Evolutionary conservation across 2,888 invertebrate species (phyloP).

Genomic region (Chirona hameri): DNA sequence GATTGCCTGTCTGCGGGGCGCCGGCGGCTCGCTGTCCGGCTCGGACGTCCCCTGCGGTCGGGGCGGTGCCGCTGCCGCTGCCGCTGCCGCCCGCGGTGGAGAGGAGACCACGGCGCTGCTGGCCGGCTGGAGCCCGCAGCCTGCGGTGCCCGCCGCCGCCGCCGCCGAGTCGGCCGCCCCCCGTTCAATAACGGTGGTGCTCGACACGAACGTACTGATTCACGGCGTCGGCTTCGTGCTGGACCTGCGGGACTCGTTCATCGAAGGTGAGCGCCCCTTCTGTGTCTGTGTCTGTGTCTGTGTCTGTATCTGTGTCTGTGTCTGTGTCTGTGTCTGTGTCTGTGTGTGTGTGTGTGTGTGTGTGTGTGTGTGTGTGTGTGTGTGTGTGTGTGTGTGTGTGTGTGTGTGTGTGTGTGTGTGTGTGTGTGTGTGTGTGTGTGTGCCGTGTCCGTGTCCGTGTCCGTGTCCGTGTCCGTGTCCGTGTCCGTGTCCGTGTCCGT

Average conservation of each 20-base stretch:
- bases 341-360: too few relatives aligned
- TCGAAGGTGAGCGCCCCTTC: not conserved
- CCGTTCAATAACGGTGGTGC: not conserved
- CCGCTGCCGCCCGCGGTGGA: too few relatives aligned
- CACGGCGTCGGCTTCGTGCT: constrained; percentile 2
- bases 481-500: too few relatives aligned
- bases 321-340: too few relatives aligned
- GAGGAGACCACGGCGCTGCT: too few relatives aligned
- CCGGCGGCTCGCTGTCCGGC: not conserved
- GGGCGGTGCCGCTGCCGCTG: not conserved
- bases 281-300: too few relatives aligned
- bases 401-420: too few relatives aligned
- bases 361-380: not conserved
- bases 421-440: not conserved
- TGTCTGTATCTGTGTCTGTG: too few relatives aligned
- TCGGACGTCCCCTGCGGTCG: not conserved
- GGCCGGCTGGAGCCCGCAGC: too few relatives aligned
- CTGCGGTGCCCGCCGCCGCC: too few relatives aligned
- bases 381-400: too few relatives aligned
- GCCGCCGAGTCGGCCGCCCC: not conserved
- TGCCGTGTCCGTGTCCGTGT: not conserved
- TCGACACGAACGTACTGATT: constrained; percentile 12
- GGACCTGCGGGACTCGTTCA: not conserved
- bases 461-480: too few relatives aligned
- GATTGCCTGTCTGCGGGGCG: not conserved